Evolutionary conservation across 2,797 vertebrate genomes (phyloP).

Genomic region (Dipus sagitta): DNA sequence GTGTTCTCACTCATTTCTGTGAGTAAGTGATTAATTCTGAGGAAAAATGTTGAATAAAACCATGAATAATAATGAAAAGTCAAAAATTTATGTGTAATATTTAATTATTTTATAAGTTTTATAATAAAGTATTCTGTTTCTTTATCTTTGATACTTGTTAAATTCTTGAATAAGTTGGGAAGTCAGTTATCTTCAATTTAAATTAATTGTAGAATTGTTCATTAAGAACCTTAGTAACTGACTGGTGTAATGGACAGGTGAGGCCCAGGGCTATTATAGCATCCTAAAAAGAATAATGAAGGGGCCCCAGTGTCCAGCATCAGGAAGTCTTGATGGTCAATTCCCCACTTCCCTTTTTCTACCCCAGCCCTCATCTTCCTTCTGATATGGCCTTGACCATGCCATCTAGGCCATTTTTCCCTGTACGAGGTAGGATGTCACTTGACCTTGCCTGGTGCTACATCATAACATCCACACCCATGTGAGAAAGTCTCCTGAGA

Average conservation of each 20-base stretch:
- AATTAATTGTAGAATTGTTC: neutral
- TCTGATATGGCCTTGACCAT: neutral
- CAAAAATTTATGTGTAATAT: conserved; percentile 91
- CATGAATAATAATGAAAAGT: conserved; percentile 88
- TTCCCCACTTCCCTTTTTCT: fast-evolving
- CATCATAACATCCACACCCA: fast-evolving
- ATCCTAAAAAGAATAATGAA: neutral
- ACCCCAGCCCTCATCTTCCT: neutral
- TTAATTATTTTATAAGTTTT: conserved; percentile 93
- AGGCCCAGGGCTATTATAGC: neutral
- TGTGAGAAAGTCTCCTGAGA: neutral
- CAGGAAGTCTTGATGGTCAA: neutral
- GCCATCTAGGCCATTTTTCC: neutral
- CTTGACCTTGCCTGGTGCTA: fast-evolving
- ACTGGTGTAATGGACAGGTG: neutral
- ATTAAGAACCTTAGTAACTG: neutral
- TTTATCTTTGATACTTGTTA: conserved; percentile 86
- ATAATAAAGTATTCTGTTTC: conserved; percentile 91
- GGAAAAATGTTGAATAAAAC: conserved; percentile 86
- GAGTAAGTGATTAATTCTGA: conserved; percentile 83
- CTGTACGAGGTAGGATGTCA: fast-evolving
- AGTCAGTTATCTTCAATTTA: conserved; percentile 61
- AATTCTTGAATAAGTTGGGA: conserved; percentile 84
- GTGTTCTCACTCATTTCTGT: conserved; percentile 85
- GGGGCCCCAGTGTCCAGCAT: too few species aligned